These are phyloP conservation scores for Globodera rostochiensis DNA, from an alignment of 1,140 invertebrate genomes.

Conservation along the genomic window DNA sequence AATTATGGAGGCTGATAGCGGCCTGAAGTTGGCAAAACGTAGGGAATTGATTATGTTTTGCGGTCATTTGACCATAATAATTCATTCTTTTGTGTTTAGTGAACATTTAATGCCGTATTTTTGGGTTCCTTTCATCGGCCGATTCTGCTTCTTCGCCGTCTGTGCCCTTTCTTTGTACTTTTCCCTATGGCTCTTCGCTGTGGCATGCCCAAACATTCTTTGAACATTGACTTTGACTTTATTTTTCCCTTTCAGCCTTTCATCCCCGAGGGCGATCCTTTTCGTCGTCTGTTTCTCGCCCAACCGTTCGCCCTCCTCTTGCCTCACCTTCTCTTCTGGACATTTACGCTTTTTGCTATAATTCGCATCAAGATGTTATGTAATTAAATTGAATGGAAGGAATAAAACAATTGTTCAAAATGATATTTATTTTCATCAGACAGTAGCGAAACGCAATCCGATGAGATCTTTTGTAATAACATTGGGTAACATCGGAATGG, in stretches of 20 bases:
- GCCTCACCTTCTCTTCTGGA: slow-evolving; percentile 29
- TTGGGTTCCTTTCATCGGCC: background rate
- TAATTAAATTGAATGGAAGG: background rate
- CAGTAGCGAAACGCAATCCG: slow-evolving; percentile 3
- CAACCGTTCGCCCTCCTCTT: slow-evolving; percentile 19
- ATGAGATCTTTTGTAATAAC: background rate
- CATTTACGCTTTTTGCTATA: slow-evolving; percentile 15
- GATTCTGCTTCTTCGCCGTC: background rate
- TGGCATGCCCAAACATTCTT: background rate
- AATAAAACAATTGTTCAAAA: too few species aligned
- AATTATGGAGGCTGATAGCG: too few species aligned
- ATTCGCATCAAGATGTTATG: background rate
- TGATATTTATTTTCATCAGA: background rate
- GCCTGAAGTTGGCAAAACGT: too few species aligned
- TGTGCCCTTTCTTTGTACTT: slow-evolving; percentile 13
- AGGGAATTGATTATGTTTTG: background rate
- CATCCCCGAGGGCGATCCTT: slow-evolving; percentile 23
- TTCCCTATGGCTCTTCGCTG: slow-evolving; percentile 32
- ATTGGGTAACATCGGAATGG: background rate
- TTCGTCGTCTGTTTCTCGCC: slow-evolving; percentile 20
- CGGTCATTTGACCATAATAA: background rate
- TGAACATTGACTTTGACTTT: background rate
- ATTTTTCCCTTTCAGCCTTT: slow-evolving; percentile 32
- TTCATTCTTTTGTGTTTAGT: background rate
- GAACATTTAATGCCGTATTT: background rate